phyloP scores from a whole-genome alignment of 2,888 invertebrate genomes.

The Andrena haemorrhoa region DNA sequence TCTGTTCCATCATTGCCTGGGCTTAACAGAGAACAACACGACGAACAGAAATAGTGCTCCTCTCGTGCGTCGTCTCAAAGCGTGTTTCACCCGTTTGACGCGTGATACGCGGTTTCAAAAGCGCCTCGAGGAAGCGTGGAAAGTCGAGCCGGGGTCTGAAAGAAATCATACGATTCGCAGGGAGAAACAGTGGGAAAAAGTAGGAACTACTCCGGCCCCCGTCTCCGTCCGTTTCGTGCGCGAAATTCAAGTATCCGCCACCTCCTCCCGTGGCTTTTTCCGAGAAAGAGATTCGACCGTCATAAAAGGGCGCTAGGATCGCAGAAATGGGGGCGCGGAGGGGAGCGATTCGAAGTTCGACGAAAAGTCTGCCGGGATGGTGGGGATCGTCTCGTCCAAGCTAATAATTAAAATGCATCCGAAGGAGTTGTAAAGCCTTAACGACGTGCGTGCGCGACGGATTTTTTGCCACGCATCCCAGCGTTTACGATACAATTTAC shows the following conservation, averaged over 20 bases:
- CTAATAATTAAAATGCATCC: slow-evolving; percentile 81
- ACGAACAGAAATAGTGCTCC: slow-evolving; percentile 35
- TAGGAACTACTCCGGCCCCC: slow-evolving; percentile 8
- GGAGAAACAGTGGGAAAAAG: not conserved
- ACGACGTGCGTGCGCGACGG: slow-evolving; percentile 72
- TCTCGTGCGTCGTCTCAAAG: slow-evolving; percentile 26
- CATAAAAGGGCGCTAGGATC: not conserved
- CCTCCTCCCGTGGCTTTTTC: not conserved
- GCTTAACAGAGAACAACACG: slow-evolving; percentile 21
- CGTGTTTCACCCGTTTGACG: slow-evolving; percentile 31
- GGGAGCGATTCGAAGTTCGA: not conserved
- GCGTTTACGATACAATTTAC: slow-evolving; percentile 77
- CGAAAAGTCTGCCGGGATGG: not conserved
- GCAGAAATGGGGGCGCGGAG: not conserved
- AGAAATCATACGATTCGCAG: slow-evolving; percentile 22
- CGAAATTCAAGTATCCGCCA: slow-evolving; percentile 39
- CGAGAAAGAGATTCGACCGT: too few relatives aligned
- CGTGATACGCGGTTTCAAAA: slow-evolving; percentile 24
- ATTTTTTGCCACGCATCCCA: slow-evolving; percentile 67
- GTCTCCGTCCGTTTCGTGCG: slow-evolving; percentile 27
- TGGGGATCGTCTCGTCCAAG: slow-evolving; percentile 57
- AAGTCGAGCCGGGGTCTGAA: slow-evolving; percentile 17
- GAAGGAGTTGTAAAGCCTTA: slow-evolving; percentile 77
- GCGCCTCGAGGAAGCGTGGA: slow-evolving; percentile 18
- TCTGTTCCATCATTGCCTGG: not conserved